These are phyloP conservation scores for Tyrophagus putrescentiae DNA, from an alignment of 1,140 invertebrate species.

Conservation along the genomic window DNA sequence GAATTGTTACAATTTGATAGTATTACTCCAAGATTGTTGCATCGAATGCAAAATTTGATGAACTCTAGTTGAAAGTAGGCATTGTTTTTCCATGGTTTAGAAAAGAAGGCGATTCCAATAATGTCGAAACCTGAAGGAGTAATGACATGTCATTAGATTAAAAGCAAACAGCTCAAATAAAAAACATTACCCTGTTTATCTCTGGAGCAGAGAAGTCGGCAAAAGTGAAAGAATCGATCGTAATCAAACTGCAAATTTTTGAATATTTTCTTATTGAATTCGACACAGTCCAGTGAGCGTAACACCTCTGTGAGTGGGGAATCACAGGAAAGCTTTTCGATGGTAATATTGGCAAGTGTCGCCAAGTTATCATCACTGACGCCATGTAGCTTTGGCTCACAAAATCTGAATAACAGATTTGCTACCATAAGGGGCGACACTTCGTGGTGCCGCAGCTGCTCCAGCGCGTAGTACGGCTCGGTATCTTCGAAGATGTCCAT, in stretches of 20 bases:
- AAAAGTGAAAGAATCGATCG: slow-evolving; percentile 20
- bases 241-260: slow-evolving; percentile 2
- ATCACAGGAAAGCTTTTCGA: slow-evolving; percentile 20
- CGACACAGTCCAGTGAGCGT: slow-evolving; percentile 16
- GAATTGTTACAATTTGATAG: slow-evolving; percentile 11
- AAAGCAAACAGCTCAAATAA: neutral
- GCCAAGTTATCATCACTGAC: slow-evolving; percentile 24
- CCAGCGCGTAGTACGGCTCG: neutral
- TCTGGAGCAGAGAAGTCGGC: slow-evolving; percentile 23
- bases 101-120: slow-evolving; percentile 22
- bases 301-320: slow-evolving; percentile 23
- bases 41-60: slow-evolving; percentile 21
- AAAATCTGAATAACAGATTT: neutral
- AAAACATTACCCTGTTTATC: slow-evolving; percentile 23
- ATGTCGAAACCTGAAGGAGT: slow-evolving; percentile 17
- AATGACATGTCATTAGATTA: neutral
- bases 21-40: slow-evolving; percentile 15
- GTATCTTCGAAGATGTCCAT: neutral
- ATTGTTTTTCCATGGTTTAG: slow-evolving; percentile 22
- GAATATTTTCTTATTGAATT: slow-evolving; percentile 22
- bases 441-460: neutral
- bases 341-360: slow-evolving; percentile 19
- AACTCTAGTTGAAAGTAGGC: slow-evolving; percentile 23
- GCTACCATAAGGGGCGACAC: neutral
- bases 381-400: slow-evolving; percentile 24